Evolutionary conservation across 1,140 invertebrate species (phyloP).

Genomic region (Episyrphus balteatus): DNA sequence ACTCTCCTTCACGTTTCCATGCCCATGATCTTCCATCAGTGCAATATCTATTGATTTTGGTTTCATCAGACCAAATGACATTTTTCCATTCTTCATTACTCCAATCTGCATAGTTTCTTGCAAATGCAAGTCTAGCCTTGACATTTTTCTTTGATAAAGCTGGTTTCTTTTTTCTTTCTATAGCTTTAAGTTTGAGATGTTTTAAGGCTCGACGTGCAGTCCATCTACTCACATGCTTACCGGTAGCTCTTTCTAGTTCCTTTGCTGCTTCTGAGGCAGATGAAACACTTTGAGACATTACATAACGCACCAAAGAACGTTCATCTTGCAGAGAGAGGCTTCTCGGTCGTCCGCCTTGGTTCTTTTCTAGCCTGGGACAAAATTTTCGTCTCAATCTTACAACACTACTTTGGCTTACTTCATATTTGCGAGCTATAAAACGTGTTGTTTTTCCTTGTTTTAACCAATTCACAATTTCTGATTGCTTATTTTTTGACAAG

Average conservation of each 20-base stretch:
- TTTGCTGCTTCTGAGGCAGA: background rate
- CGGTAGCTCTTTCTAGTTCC: background rate
- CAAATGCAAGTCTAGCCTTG: background rate
- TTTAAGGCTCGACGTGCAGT: background rate
- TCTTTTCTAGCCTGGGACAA: too few species aligned
- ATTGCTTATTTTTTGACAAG: too few species aligned
- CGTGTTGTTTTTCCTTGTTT: too few species aligned
- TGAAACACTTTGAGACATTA: background rate
- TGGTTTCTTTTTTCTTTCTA: background rate
- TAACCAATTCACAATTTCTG: too few species aligned
- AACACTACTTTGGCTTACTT: too few species aligned
- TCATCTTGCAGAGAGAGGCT: background rate
- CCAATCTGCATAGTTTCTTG: background rate
- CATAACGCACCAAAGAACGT: background rate
- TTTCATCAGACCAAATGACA: background rate
- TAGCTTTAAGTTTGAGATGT: background rate
- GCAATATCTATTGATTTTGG: background rate
- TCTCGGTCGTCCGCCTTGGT: background rate
- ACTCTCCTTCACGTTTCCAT: too few species aligned
- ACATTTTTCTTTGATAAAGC: background rate
- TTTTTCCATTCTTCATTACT: background rate
- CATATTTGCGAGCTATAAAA: too few species aligned
- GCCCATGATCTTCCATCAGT: background rate
- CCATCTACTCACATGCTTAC: background rate
- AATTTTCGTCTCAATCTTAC: too few species aligned